These are phyloP conservation scores for Ibidorhyncha struthersii DNA, from an alignment of 2,113 vertebrate genomes.

Conservation along the genomic window DNA sequence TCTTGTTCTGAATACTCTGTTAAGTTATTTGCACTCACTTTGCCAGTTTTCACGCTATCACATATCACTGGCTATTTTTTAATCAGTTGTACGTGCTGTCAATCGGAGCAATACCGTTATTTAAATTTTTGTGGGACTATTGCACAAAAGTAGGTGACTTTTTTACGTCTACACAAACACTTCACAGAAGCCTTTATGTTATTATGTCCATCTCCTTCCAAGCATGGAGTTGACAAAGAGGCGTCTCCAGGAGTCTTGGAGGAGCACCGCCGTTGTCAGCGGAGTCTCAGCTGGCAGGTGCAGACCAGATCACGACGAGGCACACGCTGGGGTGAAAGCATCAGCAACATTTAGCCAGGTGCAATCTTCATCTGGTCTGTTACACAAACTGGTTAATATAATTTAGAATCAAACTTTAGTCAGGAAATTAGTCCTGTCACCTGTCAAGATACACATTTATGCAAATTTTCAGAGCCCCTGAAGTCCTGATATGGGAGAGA, in stretches of 20 bases:
- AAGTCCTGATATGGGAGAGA: neutral
- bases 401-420: neutral
- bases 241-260: fast-evolving
- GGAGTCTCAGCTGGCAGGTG: fast-evolving
- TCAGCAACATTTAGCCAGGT: neutral
- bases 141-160: neutral
- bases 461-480: neutral
- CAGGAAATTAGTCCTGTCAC: neutral
- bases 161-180: neutral
- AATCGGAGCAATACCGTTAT: neutral
- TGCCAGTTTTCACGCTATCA: neutral
- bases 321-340: too few relatives aligned
- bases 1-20: neutral
- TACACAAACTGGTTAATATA: neutral
- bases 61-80: neutral
- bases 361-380: neutral
- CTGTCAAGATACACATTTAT: neutral
- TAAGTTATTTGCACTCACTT: neutral
- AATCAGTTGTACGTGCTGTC: neutral
- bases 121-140: neutral
- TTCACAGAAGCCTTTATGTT: neutral
- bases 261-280: fast-evolving
- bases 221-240: neutral
- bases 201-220: neutral
- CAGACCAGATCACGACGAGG: neutral